A percentile compares a stretch with the other conserved stretches of the same genome.
Evolutionary conservation across 2,797 vertebrate species (phyloP).

Genomic region (Danio choprae): DNA sequence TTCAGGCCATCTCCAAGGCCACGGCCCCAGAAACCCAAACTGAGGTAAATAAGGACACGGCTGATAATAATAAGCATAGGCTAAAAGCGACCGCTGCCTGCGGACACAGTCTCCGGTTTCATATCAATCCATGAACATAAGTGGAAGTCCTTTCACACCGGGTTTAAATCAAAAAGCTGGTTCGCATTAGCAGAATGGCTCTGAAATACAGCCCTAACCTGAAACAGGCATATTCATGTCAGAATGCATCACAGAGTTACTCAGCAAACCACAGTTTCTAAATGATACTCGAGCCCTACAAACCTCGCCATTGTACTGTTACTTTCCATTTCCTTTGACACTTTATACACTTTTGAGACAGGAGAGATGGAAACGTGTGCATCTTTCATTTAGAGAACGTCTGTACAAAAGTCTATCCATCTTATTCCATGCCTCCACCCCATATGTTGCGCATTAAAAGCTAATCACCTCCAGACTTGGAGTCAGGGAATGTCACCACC

Average conservation of each 20-base stretch:
- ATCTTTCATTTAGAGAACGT: conserved; percentile 19
- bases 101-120: not conserved
- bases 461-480: conserved; percentile 32
- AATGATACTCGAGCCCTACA: not conserved
- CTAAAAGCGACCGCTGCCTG: not conserved
- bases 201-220: conserved; percentile 16
- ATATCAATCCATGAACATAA: conserved; percentile 27
- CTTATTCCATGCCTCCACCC: conserved; percentile 9
- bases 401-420: conserved; percentile 4
- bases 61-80: conserved; percentile 19
- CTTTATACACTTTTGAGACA: conserved; percentile 7
- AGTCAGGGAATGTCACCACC: conserved; percentile 36
- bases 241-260: conserved; percentile 5
- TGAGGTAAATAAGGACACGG: conserved; percentile 28
- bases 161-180: conserved; percentile 21
- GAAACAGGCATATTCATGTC: conserved; percentile 18
- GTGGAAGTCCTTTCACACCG: conserved; percentile 11
- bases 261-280: not conserved
- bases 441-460: conserved; percentile 35
- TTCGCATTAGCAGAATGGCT: conserved; percentile 22
- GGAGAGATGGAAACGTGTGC: not conserved
- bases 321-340: conserved; percentile 23
- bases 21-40: not conserved
- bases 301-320: not conserved
- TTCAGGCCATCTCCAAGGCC: conserved; percentile 27